These are phyloP conservation scores for Gila robusta DNA, from an alignment of 2,797 vertebrate genomes.

Conservation along the genomic window DNA sequence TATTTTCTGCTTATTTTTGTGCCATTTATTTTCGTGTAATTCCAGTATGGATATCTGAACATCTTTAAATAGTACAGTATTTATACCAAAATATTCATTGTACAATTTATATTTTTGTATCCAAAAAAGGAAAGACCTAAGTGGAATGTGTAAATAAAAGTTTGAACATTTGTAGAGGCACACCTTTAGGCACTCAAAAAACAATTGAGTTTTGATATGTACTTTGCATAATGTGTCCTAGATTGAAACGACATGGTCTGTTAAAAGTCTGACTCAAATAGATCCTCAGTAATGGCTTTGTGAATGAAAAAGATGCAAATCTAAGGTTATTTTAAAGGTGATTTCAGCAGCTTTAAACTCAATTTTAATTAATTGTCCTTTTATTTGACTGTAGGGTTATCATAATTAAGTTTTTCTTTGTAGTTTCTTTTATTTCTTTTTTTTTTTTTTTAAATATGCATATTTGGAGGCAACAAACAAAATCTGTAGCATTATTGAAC, in stretches of 20 bases:
- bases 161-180: too few species aligned
- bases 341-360: neutral
- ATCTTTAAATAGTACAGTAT: neutral
- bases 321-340: too few species aligned
- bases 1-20: conserved; percentile 66
- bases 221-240: too few species aligned
- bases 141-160: too few species aligned
- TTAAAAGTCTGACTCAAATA: neutral
- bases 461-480: conserved; percentile 54
- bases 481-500: conserved; percentile 17
- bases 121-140: too few species aligned
- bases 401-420: conserved; percentile 3
- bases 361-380: too few species aligned
- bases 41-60: neutral
- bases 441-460: conserved; percentile 54
- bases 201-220: too few species aligned
- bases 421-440: neutral
- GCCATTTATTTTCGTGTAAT: neutral
- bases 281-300: too few species aligned
- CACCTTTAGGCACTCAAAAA: too few species aligned
- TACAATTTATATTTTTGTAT: too few species aligned
- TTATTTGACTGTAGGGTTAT: too few species aligned
- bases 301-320: too few species aligned
- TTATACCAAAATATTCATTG: neutral
- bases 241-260: neutral